These are phyloP conservation scores for Trichogramma dendrolimi DNA, from an alignment of 2,888 invertebrate species.

Conservation along the genomic window DNA sequence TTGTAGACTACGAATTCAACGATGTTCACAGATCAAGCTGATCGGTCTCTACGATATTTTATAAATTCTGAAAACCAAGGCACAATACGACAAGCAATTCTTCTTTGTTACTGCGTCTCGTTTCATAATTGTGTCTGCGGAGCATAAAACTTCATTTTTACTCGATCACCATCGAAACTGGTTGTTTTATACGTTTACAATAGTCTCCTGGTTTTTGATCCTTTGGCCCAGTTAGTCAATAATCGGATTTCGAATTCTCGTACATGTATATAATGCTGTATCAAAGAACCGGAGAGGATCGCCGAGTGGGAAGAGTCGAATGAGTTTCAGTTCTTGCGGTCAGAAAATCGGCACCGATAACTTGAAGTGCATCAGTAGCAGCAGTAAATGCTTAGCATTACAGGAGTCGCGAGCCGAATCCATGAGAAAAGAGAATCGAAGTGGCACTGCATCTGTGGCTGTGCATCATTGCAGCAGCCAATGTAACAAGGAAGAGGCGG, in stretches of 20 bases:
- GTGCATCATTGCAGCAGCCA: neutral
- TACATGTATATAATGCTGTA: neutral
- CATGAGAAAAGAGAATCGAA: slow-evolving; percentile 24
- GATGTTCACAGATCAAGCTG: too few species aligned
- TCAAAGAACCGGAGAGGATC: slow-evolving; percentile 4
- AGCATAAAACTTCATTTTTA: too few species aligned
- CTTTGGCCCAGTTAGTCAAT: slow-evolving; percentile 18
- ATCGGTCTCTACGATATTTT: too few species aligned
- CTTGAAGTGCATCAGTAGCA: too few species aligned
- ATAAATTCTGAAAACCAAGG: too few species aligned
- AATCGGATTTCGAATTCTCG: slow-evolving; percentile 19
- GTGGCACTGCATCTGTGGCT: neutral
- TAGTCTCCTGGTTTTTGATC: neutral
- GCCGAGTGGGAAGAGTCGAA: neutral
- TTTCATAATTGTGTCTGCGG: too few species aligned
- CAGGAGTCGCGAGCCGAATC: slow-evolving; percentile 13
- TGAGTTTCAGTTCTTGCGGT: slow-evolving; percentile 9
- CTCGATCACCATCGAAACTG: too few species aligned
- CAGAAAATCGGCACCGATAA: slow-evolving; percentile 14
- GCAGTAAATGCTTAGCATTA: too few species aligned
- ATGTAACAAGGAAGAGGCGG: slow-evolving; percentile 29
- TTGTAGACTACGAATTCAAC: too few species aligned
- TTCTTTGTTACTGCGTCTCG: too few species aligned
- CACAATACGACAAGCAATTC: too few species aligned
- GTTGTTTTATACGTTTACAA: too few species aligned